Percentiles rank a stretch among this genome's conserved stretches.
Evolutionary conservation across 1,140 invertebrate species (phyloP).

Genomic region (Neodiprion fabricii): DNA sequence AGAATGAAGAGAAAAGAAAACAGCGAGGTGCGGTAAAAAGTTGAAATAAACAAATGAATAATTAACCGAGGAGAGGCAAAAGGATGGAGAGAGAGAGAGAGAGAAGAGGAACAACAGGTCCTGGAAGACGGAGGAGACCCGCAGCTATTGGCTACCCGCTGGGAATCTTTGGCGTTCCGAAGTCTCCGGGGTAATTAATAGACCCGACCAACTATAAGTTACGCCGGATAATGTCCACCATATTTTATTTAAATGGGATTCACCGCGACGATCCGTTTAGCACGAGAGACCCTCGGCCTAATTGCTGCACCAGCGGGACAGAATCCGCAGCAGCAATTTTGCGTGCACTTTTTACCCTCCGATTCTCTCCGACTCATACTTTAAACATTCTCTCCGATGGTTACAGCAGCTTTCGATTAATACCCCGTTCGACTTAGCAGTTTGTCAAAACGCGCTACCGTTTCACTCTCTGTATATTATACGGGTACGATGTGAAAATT

Average conservation of each 20-base stretch:
- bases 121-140: background rate
- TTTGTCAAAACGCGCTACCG: too few species aligned
- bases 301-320: background rate
- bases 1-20: background rate
- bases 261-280: background rate
- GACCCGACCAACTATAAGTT: constrained; percentile 4
- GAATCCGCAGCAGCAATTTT: background rate
- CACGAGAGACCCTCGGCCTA: background rate
- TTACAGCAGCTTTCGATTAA: too few species aligned
- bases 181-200: constrained; percentile 1
- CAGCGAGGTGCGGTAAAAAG: background rate
- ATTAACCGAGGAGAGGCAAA: too few species aligned
- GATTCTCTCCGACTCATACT: too few species aligned
- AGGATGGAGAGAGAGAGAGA: background rate
- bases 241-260: constrained; percentile 8
- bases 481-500: too few species aligned
- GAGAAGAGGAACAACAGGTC: background rate
- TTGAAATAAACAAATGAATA: too few species aligned
- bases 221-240: background rate
- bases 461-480: too few species aligned
- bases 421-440: too few species aligned
- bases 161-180: constrained; percentile 1
- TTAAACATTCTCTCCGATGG: too few species aligned
- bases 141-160: background rate
- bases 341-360: too few species aligned